phyloP scores from a whole-genome alignment of 2,888 invertebrate species.

The Oxyscelio sp. region DNA sequence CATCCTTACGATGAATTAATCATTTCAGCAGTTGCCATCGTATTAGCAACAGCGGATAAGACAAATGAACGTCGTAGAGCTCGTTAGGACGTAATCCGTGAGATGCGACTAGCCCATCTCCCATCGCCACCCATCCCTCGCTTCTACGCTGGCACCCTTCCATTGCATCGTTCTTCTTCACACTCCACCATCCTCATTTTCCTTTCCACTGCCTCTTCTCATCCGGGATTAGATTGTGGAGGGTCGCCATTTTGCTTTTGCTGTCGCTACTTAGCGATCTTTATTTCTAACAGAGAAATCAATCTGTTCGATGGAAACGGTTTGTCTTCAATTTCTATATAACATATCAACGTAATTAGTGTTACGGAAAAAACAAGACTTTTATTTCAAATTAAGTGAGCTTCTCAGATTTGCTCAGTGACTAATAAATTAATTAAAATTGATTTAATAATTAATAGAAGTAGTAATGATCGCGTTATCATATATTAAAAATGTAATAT shows the following conservation, averaged over 20 bases:
- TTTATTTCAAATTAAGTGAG: no score
- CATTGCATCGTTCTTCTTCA: slow-evolving; percentile 63
- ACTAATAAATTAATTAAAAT: no score
- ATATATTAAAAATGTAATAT: no score
- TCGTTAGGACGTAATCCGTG: slow-evolving; percentile 88
- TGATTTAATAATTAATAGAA: no score
- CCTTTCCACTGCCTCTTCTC: slow-evolving; percentile 79
- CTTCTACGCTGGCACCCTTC: slow-evolving; percentile 36
- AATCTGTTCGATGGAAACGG: slow-evolving; percentile 59
- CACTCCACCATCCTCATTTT: slow-evolving; percentile 60
- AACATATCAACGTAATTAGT: slow-evolving; percentile 55
- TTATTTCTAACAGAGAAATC: slow-evolving; percentile 75
- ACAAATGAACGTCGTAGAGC: slow-evolving; percentile 88
- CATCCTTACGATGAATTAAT: slow-evolving; percentile 86
- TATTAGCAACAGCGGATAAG: slow-evolving; percentile 88
- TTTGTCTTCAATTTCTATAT: slow-evolving; percentile 51
- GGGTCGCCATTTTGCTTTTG: slow-evolving; percentile 82
- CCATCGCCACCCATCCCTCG: slow-evolving; percentile 74
- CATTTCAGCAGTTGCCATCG: slow-evolving; percentile 88
- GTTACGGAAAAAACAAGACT: no score
- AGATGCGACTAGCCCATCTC: slow-evolving; percentile 84
- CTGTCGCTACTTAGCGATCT: slow-evolving; percentile 74
- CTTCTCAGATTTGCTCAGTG: no score
- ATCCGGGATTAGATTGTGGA: slow-evolving; percentile 85
- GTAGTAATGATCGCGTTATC: no score